A percentile compares a stretch with the other conserved stretches of the same genome.
phyloP scores from a whole-genome alignment of 2,888 invertebrate species.

The Limnephilus auricula region DNA sequence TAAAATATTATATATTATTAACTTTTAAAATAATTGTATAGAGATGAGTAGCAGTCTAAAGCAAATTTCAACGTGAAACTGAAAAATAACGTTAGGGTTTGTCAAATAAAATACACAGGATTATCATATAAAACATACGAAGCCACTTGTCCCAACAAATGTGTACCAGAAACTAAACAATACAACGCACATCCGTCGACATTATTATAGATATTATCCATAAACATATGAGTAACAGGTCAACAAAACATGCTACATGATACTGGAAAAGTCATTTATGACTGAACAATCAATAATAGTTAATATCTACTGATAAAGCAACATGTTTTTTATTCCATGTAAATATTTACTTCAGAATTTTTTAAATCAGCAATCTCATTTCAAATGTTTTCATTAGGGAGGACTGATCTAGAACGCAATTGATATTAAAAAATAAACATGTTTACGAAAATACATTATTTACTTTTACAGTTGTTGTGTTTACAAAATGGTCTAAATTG shows the following conservation, averaged over 20 bases:
- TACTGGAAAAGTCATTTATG: too few species aligned
- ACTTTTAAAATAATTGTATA: not conserved
- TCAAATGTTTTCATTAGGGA: not conserved
- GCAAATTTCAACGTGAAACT: not conserved
- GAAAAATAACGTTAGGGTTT: not conserved
- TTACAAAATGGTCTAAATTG: not conserved
- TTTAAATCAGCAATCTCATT: not conserved
- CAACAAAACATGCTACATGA: too few species aligned
- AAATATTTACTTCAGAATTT: not conserved
- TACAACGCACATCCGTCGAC: too few species aligned
- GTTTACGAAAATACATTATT: not conserved
- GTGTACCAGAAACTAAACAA: too few species aligned
- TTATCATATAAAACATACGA: too few species aligned
- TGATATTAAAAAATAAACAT: not conserved
- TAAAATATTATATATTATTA: too few species aligned
- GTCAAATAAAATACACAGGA: too few species aligned
- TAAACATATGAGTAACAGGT: too few species aligned
- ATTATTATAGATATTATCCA: too few species aligned
- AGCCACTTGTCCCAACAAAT: too few species aligned
- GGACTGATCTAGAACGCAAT: not conserved
- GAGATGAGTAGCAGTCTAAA: not conserved
- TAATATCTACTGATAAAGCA: not conserved
- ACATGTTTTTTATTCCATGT: not conserved
- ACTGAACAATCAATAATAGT: not conserved
- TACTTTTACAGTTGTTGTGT: not conserved